Percentiles rank a stretch among this genome's conserved stretches.
Conservation (phyloP, 2,888 invertebrate genomes). For the Tetragnatha montana region DNA sequence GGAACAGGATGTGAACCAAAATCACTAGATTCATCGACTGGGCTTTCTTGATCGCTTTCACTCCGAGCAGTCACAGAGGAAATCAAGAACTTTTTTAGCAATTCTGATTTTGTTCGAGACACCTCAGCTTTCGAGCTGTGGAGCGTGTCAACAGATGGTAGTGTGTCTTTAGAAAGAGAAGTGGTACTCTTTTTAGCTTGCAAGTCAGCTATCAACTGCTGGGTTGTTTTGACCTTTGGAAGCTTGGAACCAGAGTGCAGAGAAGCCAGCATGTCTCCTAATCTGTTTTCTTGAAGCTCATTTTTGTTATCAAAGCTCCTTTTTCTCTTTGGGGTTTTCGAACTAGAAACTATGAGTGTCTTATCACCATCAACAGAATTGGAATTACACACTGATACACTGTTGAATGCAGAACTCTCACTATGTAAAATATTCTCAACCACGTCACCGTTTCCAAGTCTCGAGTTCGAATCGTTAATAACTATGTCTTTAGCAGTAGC, state of each 20-base stretch:
- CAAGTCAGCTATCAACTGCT: constrained; percentile 87
- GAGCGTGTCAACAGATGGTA: constrained; percentile 48
- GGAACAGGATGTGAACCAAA: constrained; percentile 64
- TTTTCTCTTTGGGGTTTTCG: constrained; percentile 66
- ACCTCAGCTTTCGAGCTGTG: constrained; percentile 73
- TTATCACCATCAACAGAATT: constrained; percentile 53
- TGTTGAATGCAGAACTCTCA: constrained; percentile 62
- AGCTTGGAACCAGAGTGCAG: constrained; percentile 74
- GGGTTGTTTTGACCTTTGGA: constrained; percentile 84
- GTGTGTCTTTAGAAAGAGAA: constrained; percentile 47
- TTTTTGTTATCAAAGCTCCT: constrained; percentile 62
- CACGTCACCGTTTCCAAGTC: constrained; percentile 68
- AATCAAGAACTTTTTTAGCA: constrained; percentile 76
- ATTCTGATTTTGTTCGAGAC: constrained; percentile 76
- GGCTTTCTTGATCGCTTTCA: constrained; percentile 68
- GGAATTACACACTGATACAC: constrained; percentile 62
- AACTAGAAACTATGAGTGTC: constrained; percentile 32
- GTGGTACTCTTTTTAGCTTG: constrained; percentile 77
- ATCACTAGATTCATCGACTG: constrained; percentile 64
- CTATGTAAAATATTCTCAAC: constrained; percentile 59
- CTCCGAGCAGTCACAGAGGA: constrained; percentile 53
- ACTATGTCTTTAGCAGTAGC: constrained; percentile 35
- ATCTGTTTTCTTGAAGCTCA: constrained; percentile 55
- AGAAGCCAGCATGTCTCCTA: constrained; percentile 61
- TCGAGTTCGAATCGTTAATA: constrained; percentile 53